A percentile compares a stretch with the other conserved stretches of the same genome.
Conservation (phyloP, 2,888 invertebrate genomes). For the Scaptomyza tumidula region DNA sequence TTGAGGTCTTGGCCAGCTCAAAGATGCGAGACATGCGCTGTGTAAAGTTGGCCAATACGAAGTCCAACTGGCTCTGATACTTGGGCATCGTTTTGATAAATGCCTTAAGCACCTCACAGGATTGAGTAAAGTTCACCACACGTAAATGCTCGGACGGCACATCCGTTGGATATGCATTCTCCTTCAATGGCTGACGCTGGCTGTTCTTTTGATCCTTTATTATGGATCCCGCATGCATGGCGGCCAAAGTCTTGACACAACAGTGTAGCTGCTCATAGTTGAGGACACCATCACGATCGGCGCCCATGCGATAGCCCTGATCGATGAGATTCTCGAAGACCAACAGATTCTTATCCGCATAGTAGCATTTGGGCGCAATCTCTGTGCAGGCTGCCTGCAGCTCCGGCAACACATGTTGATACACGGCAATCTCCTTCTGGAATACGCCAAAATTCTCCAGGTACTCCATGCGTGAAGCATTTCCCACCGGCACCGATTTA, state of each 20-base stretch:
- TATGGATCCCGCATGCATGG: constrained; percentile 84
- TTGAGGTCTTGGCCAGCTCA: constrained; percentile 80
- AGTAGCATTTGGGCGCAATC: constrained; percentile 84
- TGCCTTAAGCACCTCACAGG: constrained; percentile 78
- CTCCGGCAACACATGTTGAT: constrained; percentile 83
- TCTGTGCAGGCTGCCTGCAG: constrained; percentile 74
- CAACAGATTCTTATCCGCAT: constrained; percentile 82
- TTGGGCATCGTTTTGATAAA: constrained; percentile 79
- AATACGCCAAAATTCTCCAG: constrained; percentile 85
- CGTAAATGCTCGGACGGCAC: constrained; percentile 73
- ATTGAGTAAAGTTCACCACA: constrained; percentile 70
- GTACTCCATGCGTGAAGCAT: constrained; percentile 85
- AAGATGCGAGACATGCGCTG: constrained; percentile 75
- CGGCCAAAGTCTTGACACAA: constrained; percentile 83
- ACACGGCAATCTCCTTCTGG: constrained; percentile 85
- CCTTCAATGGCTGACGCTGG: constrained; percentile 71
- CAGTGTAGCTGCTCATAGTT: constrained; percentile 84
- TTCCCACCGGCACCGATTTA: constrained; percentile 86
- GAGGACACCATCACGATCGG: constrained; percentile 76
- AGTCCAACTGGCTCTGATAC: constrained; percentile 70
- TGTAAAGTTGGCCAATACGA: constrained; percentile 72
- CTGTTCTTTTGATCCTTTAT: constrained; percentile 81
- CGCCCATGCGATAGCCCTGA: constrained; percentile 78
- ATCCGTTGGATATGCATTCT: constrained; percentile 82
- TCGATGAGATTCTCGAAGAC: constrained; percentile 85